Conservation (phyloP, 2,888 invertebrate species). For the Micoletzkya japonica region DNA sequence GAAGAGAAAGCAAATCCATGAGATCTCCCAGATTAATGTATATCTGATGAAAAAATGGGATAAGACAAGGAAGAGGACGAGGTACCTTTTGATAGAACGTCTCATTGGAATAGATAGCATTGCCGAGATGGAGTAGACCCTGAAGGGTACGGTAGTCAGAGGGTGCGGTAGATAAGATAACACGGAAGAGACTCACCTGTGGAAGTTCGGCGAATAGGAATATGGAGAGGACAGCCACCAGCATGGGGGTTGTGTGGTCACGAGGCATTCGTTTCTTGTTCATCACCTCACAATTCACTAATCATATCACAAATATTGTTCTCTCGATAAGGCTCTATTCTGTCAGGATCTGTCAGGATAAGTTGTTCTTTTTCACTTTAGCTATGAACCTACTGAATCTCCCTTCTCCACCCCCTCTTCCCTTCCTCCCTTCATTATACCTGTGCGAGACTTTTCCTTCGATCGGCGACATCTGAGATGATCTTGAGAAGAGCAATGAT, state of each 20-base stretch:
- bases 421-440: constrained; percentile 30
- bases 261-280: constrained; percentile 60
- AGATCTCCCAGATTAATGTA: constrained; percentile 54
- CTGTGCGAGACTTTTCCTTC: constrained; percentile 55
- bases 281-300: constrained; percentile 46
- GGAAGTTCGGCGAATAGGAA: constrained; percentile 61
- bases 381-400: too few species aligned
- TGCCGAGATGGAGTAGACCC: constrained; percentile 57
- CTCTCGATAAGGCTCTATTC: background rate
- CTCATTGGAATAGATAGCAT: constrained; percentile 58
- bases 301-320: background rate
- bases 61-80: background rate
- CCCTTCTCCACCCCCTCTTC: too few species aligned
- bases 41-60: constrained; percentile 32
- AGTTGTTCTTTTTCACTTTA: too few species aligned
- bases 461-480: constrained; percentile 57
- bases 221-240: constrained; percentile 60
- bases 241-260: constrained; percentile 63
- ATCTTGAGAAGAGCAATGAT: constrained; percentile 59
- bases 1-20: constrained; percentile 59
- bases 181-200: constrained; percentile 35
- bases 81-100: constrained; percentile 52
- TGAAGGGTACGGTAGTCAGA: background rate
- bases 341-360: background rate
- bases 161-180: too few species aligned